Evolutionary conservation across 2,113 vertebrate species (phyloP).

Genomic region (Ammodytes marinus): DNA sequence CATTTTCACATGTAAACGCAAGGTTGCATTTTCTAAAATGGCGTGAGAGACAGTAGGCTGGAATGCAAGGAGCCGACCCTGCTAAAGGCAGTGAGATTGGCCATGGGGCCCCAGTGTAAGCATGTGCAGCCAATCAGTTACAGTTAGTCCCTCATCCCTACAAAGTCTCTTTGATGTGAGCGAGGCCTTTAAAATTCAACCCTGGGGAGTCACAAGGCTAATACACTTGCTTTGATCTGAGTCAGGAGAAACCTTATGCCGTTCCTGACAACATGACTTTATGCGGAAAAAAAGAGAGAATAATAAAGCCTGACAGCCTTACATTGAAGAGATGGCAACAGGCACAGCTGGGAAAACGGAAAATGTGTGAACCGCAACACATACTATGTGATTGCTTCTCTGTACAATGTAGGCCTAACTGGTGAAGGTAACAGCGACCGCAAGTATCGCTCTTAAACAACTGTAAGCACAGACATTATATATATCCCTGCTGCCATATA

Average conservation of each 20-base stretch:
- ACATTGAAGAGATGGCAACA: conserved; percentile 7
- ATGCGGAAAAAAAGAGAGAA: conserved; percentile 31
- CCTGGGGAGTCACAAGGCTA: conserved; percentile 75
- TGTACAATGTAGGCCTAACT: background rate
- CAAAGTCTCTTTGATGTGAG: conserved; percentile 82
- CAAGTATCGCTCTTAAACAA: background rate
- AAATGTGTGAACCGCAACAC: background rate
- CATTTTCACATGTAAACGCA: background rate
- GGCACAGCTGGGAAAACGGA: conserved; percentile 2
- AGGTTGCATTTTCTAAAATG: background rate
- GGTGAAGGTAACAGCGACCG: background rate
- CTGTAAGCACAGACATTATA: background rate
- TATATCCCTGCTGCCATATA: too few species aligned
- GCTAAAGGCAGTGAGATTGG: conserved; percentile 37
- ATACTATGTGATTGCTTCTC: background rate
- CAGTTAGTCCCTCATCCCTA: conserved; percentile 73
- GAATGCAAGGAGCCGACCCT: conserved; percentile 43
- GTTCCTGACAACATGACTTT: conserved; percentile 40
- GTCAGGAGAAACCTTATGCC: conserved; percentile 61
- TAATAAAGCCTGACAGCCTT: background rate
- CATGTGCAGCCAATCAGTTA: conserved; percentile 83
- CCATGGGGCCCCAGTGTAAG: conserved; percentile 59
- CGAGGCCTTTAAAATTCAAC: conserved; percentile 73
- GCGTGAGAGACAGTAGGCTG: conserved; percentile 22
- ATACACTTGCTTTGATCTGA: conserved; percentile 68